Conservation (phyloP, 2,797 vertebrate genomes). For the Sebastes vulpes region DNA sequence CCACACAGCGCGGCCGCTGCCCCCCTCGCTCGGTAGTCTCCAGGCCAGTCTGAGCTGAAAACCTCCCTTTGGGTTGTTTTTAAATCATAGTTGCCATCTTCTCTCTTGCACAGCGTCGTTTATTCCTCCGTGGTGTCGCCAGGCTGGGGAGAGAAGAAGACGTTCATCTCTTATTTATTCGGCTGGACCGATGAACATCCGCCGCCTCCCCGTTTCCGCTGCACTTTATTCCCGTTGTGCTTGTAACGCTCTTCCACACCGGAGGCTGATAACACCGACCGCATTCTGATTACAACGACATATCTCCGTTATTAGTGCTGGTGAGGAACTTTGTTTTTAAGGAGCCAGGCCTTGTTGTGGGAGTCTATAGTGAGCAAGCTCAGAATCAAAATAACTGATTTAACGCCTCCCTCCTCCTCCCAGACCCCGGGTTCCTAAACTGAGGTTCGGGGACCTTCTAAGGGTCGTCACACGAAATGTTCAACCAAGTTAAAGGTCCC, state of each 20-base stretch:
- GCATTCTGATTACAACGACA: too few relatives aligned
- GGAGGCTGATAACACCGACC: accelerated
- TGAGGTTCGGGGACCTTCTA: neutral
- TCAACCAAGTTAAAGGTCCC: too few relatives aligned
- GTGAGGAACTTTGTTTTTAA: neutral
- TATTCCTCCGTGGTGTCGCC: neutral
- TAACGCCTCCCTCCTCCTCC: constrained; percentile 28
- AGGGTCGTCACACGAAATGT: neutral
- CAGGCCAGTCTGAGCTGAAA: neutral
- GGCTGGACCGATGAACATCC: constrained; percentile 40
- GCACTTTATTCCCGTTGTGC: constrained; percentile 8
- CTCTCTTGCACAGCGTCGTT: neutral
- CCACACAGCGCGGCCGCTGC: constrained; percentile 9
- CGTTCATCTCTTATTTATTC: constrained; percentile 71
- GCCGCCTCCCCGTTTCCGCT: constrained; percentile 43
- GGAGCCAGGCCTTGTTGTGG: neutral
- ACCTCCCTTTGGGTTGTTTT: neutral
- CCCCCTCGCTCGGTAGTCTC: neutral
- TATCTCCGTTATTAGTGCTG: neutral
- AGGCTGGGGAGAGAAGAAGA: neutral
- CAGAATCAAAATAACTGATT: constrained; percentile 29
- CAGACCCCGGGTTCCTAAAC: neutral
- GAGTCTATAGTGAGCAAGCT: constrained; percentile 7
- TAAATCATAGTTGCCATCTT: neutral
- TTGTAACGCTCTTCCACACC: neutral